phyloP scores from a whole-genome alignment of 37 sponge, comb jelly and placozoan genomes.

The Bolinopsis microptera region DNA sequence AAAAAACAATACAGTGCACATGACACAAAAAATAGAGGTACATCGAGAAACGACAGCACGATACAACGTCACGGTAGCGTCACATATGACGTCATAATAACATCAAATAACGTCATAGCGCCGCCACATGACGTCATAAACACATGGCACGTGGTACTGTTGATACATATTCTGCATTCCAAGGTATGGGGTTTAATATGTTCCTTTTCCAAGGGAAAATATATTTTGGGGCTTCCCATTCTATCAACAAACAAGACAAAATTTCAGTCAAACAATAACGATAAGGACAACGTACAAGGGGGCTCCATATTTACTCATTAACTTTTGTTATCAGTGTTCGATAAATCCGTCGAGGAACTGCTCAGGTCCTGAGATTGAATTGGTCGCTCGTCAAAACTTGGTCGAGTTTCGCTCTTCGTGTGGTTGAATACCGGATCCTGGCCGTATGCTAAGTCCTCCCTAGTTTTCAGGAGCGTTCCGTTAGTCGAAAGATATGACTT shows the following conservation, averaged over 20 bases:
- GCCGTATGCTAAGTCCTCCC: background rate
- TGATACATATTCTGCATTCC: constrained; percentile 50
- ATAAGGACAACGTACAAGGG: background rate
- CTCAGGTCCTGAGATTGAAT: constrained; percentile 62
- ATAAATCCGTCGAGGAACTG: constrained; percentile 51
- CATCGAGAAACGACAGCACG: background rate
- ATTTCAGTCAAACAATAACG: background rate
- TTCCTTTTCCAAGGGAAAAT: background rate
- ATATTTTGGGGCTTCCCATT: constrained; percentile 1
- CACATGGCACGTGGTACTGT: background rate
- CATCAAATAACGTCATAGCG: background rate
- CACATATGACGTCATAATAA: background rate
- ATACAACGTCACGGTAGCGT: background rate
- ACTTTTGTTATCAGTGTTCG: constrained; percentile 22
- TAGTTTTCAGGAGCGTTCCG: background rate
- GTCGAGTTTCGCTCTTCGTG: background rate
- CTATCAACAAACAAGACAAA: background rate
- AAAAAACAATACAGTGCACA: background rate
- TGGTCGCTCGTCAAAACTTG: constrained; percentile 31
- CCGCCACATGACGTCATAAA: background rate
- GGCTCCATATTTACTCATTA: background rate
- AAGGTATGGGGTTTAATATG: constrained; percentile 14
- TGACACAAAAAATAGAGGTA: background rate
- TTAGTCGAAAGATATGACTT: background rate
- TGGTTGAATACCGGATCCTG: background rate